Evolutionary conservation across 1,140 invertebrate species (phyloP), one percentile per base, ranked within the genome.

Genomic region (Drosophila kurseongensis): DNA sequence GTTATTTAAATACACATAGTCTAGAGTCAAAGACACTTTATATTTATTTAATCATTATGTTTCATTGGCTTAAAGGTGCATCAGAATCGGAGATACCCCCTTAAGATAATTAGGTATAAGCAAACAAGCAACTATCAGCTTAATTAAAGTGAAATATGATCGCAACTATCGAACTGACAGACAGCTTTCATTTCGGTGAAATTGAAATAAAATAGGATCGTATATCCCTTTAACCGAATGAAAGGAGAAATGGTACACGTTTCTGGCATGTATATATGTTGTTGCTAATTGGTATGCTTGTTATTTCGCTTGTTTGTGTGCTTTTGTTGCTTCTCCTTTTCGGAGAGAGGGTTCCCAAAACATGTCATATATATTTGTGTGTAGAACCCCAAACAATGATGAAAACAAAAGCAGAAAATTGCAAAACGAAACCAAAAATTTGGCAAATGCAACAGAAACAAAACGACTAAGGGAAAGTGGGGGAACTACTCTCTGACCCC

Each of bases 201-300:
- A n/a, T n/a, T 32, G 27, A 51, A 16, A 51, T 32, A 5, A 10
- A 1, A 13, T 4, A 14, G 32, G 32, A 55, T 55, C 36, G 0
- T 40, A 41, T 18, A 41, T 18, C 6, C 48, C 50, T 35, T 14
- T 14, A n/a, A 13, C 5, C 4, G 2, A 8, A n/a, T 32, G 4
- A 32, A 47, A 6, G 23, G 35, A n/a, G 14, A 57, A 40, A 8
- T 9, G n/a, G 12, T 7, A 41, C 23, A 12, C 27, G 23, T 23
- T 45, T 48, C 27, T n/a, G 57, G 27, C 27, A 35, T 13, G 18
- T 9, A n/a, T 52, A 14, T 27, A 1, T 68, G 63, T 29, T 69
- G 51, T 16, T 71, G 55, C 76, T 78, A 78, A 78, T 78, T 71
- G 67, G 67, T 41, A 69, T 71, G 63, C 51, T 69, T 71, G 65